Evolutionary conservation across 2,888 invertebrate genomes (phyloP), one percentile per base, ranked within the genome.

Genomic region (Bedellia somnulentella): DNA sequence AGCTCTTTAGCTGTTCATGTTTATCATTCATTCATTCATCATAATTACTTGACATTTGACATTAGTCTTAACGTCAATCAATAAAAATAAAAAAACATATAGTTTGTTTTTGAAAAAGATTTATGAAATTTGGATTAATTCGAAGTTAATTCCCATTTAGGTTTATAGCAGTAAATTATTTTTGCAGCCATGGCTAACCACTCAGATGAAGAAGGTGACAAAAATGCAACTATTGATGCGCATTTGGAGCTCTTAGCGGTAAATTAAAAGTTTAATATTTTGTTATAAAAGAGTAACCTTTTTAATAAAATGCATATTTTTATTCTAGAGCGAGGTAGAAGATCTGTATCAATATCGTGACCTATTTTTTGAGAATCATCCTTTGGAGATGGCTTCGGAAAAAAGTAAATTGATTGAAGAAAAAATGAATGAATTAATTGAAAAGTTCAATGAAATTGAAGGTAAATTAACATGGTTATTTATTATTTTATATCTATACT

Each of bases 291-390:
- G n/a, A n/a, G n/a, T n/a, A n/a, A n/a, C n/a, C n/a, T n/a, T n/a
- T n/a, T n/a, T n/a, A n/a, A n/a, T n/a, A n/a, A n/a, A n/a, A n/a
- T n/a, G n/a, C n/a, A n/a, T n/a, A n/a, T 40, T 16, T 9, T 37
- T 36, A 35, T 77, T 78, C 27, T 58, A 89, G 89, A 78, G 79
- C 43, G 80, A 79, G 39, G 83, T 90, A 1, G 67, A 82, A 36
- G 66, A 78, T 1, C 56, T 90, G 27, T 89, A 85, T 53, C 47
- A 66, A 16, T 90, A 81, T 54, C 78, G 88, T 43, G 89, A 92
- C 57, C 79, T 86, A 46, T 92, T 87, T 60, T 89, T 90, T 67
- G 88, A 87, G 49, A 81, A 78, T 38, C 84, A 87, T 60, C 66
- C 81, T 5, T 66, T 89, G 21, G 83, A 85, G 38, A 77, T 82